Evolutionary conservation across 1,140 invertebrate genomes (phyloP), one percentile per base, ranked within the genome.

Genomic region (Drosophila azteca): DNA sequence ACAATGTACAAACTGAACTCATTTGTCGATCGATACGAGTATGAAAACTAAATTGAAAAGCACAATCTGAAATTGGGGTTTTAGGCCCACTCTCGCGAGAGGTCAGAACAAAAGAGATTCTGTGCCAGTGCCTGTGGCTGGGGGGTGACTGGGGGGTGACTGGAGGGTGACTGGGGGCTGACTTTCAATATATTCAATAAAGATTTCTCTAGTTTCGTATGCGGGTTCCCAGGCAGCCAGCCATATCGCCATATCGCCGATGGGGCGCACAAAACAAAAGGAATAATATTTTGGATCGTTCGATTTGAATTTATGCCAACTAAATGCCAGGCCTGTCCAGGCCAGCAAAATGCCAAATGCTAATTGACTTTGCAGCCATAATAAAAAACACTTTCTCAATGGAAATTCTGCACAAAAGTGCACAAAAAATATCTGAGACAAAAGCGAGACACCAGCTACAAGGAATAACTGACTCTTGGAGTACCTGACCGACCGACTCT

Each of bases 351-450:
- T 76, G 72, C 62, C 74, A 77, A 77, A 84, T 87, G 69, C 66
- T 85, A 81, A 85, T 87, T 84, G 81, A 80, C 61, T 84, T 84
- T 77, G 70, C 59, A 44, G 49, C 49, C 60, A 79, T 68, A 76
- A 71, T 24, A 78, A 68, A 61, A 65, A 73, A 70, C 76, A 72
- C 67, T 80, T 77, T 84, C 81, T 66, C 77, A 78, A 54, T 55
- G 52, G 52, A 43, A 60, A 57, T 48, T 50, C 61, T 31, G 58
- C 51, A n/a, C 29, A 54, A 54, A 43, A 43, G 3, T n/a, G n/a
- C n/a, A n/a, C n/a, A n/a, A n/a, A n/a, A n/a, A n/a, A n/a, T n/a
- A 51, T 54, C 22, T 63, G 41, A 64, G 51, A 52, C 35, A 35
- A 5, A 55, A 64, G 39, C 63, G 45, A 67, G 48, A 52, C 35